These are phyloP conservation scores for Sclerodermus sp. DNA, from an alignment of 2,888 invertebrate species.

Conservation along the genomic window DNA sequence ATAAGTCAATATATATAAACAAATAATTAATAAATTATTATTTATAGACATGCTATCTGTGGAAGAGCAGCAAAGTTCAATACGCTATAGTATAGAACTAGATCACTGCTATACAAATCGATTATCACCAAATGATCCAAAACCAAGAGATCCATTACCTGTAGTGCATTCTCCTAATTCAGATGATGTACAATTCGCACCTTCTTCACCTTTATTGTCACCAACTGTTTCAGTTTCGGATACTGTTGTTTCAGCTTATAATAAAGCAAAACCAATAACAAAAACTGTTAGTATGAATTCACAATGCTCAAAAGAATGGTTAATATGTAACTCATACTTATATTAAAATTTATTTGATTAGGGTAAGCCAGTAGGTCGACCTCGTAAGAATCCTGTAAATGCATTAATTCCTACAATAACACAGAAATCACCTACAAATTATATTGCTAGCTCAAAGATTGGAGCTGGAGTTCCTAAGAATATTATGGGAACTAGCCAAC, in stretches of 20 bases:
- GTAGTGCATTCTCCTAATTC: constrained; percentile 39
- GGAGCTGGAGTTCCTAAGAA: constrained; percentile 7
- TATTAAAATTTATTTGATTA: constrained; percentile 8
- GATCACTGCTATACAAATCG: constrained; percentile 79
- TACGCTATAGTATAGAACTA: constrained; percentile 62
- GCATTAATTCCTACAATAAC: constrained; percentile 11
- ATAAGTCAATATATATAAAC: constrained; percentile 4
- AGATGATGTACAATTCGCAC: constrained; percentile 29
- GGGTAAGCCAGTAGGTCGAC: constrained; percentile 25
- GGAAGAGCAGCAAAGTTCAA: constrained; percentile 64
- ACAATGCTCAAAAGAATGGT: too few species aligned
- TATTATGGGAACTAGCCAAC: constrained; percentile 8
- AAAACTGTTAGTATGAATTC: too few species aligned
- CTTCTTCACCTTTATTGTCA: constrained; percentile 15
- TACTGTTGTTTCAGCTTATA: constrained; percentile 11
- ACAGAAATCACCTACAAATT: constrained; percentile 1
- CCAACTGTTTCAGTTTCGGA: constrained; percentile 9
- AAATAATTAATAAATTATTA: constrained; percentile 3
- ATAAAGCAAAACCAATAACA: constrained; percentile 22
- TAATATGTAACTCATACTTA: background rate
- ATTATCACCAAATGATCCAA: constrained; percentile 63
- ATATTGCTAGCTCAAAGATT: background rate
- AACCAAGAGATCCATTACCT: constrained; percentile 53
- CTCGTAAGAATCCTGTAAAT: constrained; percentile 18
- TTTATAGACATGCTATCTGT: constrained; percentile 56